A percentile compares a stretch with the other conserved stretches of the same genome.
These are phyloP conservation scores for Neomorphus geoffroyi DNA, from an alignment of 2,797 vertebrate species.

Conservation along the genomic window DNA sequence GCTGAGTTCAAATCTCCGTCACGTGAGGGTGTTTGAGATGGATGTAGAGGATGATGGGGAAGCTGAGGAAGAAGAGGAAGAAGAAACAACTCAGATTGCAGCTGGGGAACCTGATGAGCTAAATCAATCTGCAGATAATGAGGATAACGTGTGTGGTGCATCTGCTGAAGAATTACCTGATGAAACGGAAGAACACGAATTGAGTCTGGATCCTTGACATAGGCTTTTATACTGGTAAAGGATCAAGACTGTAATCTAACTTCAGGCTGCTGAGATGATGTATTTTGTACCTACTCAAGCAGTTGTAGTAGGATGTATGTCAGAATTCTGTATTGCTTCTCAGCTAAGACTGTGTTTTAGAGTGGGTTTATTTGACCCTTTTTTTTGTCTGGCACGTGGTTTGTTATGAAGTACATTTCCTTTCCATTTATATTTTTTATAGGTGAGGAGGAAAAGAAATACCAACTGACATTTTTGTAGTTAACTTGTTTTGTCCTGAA, in stretches of 20 bases:
- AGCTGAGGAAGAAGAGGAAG: slow-evolving; percentile 84
- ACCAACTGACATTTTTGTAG: not conserved
- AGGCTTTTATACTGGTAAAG: not conserved
- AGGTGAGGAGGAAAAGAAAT: not conserved
- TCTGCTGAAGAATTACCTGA: slow-evolving; percentile 51
- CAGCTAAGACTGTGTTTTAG: not conserved
- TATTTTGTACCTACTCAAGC: not conserved
- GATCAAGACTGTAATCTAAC: not conserved
- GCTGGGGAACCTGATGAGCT: slow-evolving; percentile 80
- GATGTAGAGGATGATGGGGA: slow-evolving; percentile 98
- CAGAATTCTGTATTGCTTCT: not conserved
- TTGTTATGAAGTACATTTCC: not conserved
- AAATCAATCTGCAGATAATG: slow-evolving; percentile 67
- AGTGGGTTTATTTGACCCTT: not conserved
- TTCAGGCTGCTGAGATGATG: not conserved
- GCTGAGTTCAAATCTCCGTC: slow-evolving; percentile 94
- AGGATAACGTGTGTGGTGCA: not conserved
- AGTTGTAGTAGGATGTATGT: not conserved
- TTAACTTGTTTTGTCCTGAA: not conserved
- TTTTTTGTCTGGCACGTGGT: not conserved
- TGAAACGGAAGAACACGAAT: slow-evolving; percentile 66
- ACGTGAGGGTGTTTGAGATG: slow-evolving; percentile 97
- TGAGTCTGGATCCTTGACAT: slow-evolving; percentile 59
- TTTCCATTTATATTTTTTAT: not conserved
- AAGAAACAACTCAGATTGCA: slow-evolving; percentile 75